A percentile compares a stretch with the other conserved stretches of the same genome.
Conservation (phyloP, 2,113 vertebrate genomes). For the Pantherophis guttatus region DNA sequence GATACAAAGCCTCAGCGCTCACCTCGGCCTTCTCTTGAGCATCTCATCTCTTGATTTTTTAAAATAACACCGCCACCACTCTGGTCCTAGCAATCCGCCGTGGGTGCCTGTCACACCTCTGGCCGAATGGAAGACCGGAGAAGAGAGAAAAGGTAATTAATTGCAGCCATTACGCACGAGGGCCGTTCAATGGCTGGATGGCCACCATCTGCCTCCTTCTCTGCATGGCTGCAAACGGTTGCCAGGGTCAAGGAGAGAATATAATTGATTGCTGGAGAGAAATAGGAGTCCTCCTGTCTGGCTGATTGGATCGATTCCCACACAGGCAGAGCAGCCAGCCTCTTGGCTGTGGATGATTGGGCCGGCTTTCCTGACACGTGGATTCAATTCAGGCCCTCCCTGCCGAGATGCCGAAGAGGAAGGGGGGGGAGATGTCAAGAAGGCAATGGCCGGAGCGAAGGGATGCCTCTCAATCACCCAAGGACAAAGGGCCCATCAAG, state of each 20-base stretch:
- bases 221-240: not conserved
- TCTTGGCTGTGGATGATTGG: not conserved
- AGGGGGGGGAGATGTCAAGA: not conserved
- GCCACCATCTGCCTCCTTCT: not conserved
- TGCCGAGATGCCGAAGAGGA: not conserved
- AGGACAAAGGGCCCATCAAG: not conserved
- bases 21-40: not conserved
- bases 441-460: not conserved
- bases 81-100: not conserved
- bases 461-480: not conserved
- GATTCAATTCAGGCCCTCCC: not conserved
- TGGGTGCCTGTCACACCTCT: not conserved
- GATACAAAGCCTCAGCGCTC: conserved; percentile 32
- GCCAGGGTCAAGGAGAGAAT: conserved; percentile 18
- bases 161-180: not conserved
- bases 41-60: not conserved
- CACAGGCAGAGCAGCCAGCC: not conserved
- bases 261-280: conserved; percentile 21
- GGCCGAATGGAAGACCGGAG: not conserved
- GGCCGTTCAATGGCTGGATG: not conserved
- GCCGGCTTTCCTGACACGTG: not conserved
- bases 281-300: not conserved
- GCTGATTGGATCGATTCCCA: conserved; percentile 7
- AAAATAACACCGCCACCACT: not conserved
- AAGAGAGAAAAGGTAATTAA: not conserved